Conservation (phyloP, 2,113 vertebrate genomes). For the Rhynchopsitta pachyrhyncha region DNA sequence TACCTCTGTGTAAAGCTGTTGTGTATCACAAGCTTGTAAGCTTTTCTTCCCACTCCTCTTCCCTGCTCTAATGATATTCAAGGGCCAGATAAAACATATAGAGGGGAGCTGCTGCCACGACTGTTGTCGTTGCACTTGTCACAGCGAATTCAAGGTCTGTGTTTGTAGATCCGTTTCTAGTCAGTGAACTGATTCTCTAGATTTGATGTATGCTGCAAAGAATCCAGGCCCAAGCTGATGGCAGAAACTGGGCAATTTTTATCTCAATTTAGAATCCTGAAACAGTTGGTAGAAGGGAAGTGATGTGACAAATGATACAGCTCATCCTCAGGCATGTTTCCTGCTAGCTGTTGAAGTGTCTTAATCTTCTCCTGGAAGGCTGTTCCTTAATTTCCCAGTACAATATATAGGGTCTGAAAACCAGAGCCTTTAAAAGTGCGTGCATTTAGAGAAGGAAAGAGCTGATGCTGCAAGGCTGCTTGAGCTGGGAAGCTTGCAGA, state of each 20-base stretch:
- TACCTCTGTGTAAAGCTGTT: background rate
- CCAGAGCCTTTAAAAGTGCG: background rate
- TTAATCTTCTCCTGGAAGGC: background rate
- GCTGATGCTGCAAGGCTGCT: background rate
- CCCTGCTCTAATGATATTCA: background rate
- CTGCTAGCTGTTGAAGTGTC: background rate
- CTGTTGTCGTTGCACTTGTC: background rate
- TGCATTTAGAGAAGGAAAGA: background rate
- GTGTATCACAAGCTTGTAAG: background rate
- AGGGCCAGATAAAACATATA: background rate
- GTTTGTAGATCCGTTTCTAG: background rate
- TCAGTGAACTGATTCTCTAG: background rate
- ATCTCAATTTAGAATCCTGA: background rate
- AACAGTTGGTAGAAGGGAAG: background rate
- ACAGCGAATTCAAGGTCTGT: rapidly evolving
- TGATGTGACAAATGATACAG: background rate
- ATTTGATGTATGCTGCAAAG: background rate
- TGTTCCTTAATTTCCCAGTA: background rate
- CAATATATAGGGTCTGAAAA: background rate
- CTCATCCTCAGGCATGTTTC: background rate
- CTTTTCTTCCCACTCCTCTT: background rate
- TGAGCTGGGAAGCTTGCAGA: background rate
- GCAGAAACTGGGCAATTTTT: background rate
- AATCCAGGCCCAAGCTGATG: background rate
- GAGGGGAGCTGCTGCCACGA: background rate